Percentiles rank a stretch among this genome's conserved stretches.
Evolutionary conservation across 2,888 invertebrate species (phyloP).

Genomic region (Dolichomitus sp.): DNA sequence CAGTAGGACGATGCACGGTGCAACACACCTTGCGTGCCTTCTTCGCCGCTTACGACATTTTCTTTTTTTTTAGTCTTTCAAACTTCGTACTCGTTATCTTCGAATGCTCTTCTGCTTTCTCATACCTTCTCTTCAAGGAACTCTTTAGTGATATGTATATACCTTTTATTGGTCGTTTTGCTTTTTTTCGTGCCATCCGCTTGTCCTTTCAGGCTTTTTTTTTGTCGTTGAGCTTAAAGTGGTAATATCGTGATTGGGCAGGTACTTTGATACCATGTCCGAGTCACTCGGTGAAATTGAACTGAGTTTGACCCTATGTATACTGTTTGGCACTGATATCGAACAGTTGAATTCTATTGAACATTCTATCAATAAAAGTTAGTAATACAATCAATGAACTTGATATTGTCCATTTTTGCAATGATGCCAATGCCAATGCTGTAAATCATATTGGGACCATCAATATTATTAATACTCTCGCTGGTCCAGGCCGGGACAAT

Average conservation of each 20-base stretch:
- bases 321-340: too few relatives aligned
- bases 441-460: not conserved
- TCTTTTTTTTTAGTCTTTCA: not conserved
- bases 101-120: slow-evolving; percentile 6
- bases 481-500: not conserved
- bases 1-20: slow-evolving; percentile 41
- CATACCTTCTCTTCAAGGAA: slow-evolving; percentile 14
- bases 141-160: not conserved
- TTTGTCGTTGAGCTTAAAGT: not conserved
- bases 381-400: too few relatives aligned
- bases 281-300: too few relatives aligned
- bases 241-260: too few relatives aligned
- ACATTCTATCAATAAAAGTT: too few relatives aligned
- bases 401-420: too few relatives aligned
- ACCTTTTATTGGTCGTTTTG: slow-evolving; percentile 1
- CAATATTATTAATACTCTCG: not conserved
- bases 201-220: not conserved
- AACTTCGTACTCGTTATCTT: slow-evolving; percentile 30
- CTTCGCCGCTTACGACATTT: slow-evolving; percentile 3
- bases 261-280: not conserved
- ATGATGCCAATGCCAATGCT: too few relatives aligned
- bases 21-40: slow-evolving; percentile 58
- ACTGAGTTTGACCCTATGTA: too few relatives aligned
- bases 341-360: too few relatives aligned
- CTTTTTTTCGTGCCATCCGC: not conserved